Evolutionary conservation across 2,888 invertebrate species (phyloP), one percentile per base, ranked within the genome.

Genomic region (Eulithis testata): DNA sequence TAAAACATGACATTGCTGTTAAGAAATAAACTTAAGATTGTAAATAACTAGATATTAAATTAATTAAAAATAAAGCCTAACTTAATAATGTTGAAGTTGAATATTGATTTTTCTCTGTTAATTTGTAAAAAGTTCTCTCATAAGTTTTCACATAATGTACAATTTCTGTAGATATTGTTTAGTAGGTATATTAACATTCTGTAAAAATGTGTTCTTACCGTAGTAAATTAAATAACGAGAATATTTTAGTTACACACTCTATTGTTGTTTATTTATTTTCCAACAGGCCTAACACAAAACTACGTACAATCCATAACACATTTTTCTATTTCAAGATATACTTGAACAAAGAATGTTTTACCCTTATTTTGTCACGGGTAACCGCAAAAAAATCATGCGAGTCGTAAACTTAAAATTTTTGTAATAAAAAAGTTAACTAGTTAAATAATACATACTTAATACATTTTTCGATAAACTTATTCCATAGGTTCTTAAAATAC

Each of bases 191-290:
- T 89, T 93, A 93, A 93, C 93, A 93, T 91, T 91, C 88, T 93
- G 93, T 93, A 93, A 93, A 93, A 92, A 93, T 93, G 93, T 93
- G 93, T 93, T 93, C 93, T 93, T 93, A 93, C 87, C 84, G 80
- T 93, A 93, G 92, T 93, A 93, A 93, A 93, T 93, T 93, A 93
- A 93, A 93, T 93, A 93, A 93, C 87, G 90, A 91, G 85, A 91
- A 92, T 93, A 93, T 93, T 93, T 93, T 93, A 93, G 93, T 93
- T 93, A 93, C 89, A 90, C 85, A 88, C 77, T 75, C 73, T 63
- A 79, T 72, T 84, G 84, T 89, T 87, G 81, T 83, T 90, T 86
- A 86, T 86, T 87, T 60, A 57, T 62, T 70, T 73, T 72, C 61
- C 62, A 11, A 12, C 37, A 52, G 31, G 51, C n/a, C n/a, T 11